Evolutionary conservation across 2,888 invertebrate genomes (phyloP).

Genomic region (Cotesia congregata): DNA sequence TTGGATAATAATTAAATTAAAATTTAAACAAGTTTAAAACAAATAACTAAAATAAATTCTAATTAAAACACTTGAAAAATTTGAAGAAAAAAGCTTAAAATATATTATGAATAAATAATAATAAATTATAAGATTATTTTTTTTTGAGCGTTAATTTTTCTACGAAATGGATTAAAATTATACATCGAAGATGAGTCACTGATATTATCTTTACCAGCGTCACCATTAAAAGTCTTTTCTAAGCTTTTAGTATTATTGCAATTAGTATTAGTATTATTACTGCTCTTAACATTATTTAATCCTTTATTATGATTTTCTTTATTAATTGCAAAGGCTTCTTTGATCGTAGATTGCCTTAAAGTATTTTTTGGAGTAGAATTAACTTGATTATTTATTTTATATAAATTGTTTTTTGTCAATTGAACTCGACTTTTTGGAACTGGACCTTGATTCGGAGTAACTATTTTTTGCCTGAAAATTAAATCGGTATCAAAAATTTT

Average conservation of each 20-base stretch:
- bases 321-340: background rate
- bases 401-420: background rate
- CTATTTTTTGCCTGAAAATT: background rate
- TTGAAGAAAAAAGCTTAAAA: no score
- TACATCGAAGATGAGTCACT: constrained; percentile 14
- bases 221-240: background rate
- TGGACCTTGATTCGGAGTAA: background rate
- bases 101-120: no score
- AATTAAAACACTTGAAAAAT: no score
- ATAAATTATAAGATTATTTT: background rate
- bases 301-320: constrained; percentile 8
- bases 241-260: background rate
- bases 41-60: background rate
- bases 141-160: background rate
- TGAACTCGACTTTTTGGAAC: background rate
- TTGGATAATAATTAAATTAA: background rate
- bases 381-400: background rate
- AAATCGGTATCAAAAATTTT: background rate
- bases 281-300: background rate
- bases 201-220: background rate
- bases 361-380: constrained; percentile 1
- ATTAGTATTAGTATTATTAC: background rate
- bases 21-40: background rate
- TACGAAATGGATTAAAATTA: constrained; percentile 5
- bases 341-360: background rate